A percentile compares a stretch with the other conserved stretches of the same genome.
phyloP scores from a whole-genome alignment of 2,888 invertebrate species.

The Sisyra terminalis region DNA sequence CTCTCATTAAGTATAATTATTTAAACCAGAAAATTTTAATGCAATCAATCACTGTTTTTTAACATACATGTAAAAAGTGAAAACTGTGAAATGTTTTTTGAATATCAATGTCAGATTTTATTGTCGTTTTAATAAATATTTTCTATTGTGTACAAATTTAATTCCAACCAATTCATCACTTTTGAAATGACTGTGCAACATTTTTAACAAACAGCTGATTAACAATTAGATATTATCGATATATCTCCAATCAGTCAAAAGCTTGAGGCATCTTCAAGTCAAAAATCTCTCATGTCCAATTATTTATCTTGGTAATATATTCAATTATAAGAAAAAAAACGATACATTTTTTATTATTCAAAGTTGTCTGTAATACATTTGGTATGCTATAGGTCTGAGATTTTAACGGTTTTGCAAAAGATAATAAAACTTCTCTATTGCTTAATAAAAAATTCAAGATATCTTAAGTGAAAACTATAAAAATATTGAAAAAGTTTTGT shows the following conservation, averaged over 20 bases:
- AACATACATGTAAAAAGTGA: neutral
- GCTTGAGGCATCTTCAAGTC: constrained; percentile 3
- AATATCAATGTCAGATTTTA: constrained; percentile 1
- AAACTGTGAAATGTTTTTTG: neutral
- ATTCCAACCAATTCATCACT: no score
- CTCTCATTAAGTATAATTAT: no score
- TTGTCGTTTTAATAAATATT: constrained; percentile 2
- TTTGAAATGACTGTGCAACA: constrained; percentile 5
- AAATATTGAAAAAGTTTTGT: no score
- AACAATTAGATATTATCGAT: constrained; percentile 7
- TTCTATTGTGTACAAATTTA: neutral
- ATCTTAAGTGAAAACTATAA: no score
- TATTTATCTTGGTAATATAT: neutral
- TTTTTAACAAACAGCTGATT: constrained; percentile 7
- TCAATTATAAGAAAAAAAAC: neutral
- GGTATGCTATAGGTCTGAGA: neutral
- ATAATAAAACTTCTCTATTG: no score
- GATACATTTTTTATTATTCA: neutral
- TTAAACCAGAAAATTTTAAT: no score
- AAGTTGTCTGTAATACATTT: neutral
- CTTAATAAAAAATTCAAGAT: no score
- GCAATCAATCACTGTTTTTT: neutral
- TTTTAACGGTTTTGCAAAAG: no score
- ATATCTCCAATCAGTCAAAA: constrained; percentile 1
- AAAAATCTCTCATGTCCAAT: constrained; percentile 4